These are phyloP conservation scores for Mesitornis unicolor DNA, from an alignment of 2,113 vertebrate species.

Conservation along the genomic window DNA sequence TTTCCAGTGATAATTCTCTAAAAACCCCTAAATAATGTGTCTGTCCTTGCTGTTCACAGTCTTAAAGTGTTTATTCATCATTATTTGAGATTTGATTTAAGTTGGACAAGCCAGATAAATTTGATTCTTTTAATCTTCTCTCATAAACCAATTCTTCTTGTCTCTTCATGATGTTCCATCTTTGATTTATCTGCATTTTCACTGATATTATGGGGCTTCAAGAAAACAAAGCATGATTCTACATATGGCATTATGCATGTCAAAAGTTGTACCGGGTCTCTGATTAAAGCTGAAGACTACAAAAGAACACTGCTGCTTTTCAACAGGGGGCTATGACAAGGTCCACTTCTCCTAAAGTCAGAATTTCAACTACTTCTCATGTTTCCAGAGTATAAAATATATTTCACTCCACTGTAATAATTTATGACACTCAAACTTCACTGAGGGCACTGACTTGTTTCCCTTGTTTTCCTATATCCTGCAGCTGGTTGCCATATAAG, in stretches of 20 bases:
- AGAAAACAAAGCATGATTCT: neutral
- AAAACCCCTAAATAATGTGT: neutral
- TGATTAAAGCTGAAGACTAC: neutral
- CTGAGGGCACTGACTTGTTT: neutral
- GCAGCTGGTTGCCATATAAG: neutral
- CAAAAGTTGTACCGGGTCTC: neutral
- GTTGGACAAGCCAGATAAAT: neutral
- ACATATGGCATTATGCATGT: neutral
- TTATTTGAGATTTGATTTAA: neutral
- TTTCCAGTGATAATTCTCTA: neutral
- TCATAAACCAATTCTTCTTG: neutral
- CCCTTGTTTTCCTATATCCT: neutral
- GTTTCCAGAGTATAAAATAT: neutral
- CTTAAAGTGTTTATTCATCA: neutral
- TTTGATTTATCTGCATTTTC: constrained; percentile 4
- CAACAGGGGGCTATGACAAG: neutral
- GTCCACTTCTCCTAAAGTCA: neutral
- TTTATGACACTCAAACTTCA: neutral
- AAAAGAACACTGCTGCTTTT: neutral
- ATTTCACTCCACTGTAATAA: neutral
- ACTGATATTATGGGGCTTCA: neutral
- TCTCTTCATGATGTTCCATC: neutral
- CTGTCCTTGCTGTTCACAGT: neutral
- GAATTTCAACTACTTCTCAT: neutral
- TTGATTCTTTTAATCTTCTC: neutral